Percentiles rank a stretch among this genome's conserved stretches.
Evolutionary conservation across 2,797 vertebrate species (phyloP).

Genomic region (Pyrocephalus nanus): DNA sequence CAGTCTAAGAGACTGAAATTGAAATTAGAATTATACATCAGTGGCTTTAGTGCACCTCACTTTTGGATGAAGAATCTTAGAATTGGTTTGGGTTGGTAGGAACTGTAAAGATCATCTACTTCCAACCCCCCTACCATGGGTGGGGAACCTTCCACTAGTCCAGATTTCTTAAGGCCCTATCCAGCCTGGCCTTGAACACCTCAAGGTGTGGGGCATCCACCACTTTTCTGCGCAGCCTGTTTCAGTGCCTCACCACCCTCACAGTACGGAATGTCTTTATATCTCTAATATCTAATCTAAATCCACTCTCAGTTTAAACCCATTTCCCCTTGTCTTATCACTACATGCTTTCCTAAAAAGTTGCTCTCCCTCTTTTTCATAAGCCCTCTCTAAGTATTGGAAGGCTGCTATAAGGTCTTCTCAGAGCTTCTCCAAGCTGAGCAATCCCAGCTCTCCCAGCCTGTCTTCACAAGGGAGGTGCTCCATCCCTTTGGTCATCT

Average conservation of each 20-base stretch:
- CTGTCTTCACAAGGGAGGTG: background rate
- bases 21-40: background rate
- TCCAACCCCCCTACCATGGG: background rate
- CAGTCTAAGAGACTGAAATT: background rate
- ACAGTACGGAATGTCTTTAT: background rate
- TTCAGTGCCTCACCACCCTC: background rate
- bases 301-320: background rate
- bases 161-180: background rate
- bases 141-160: background rate
- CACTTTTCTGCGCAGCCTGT: background rate
- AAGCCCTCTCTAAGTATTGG: background rate
- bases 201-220: background rate
- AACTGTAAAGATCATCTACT: background rate
- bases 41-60: background rate
- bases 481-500: background rate
- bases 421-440: background rate
- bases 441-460: background rate
- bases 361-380: background rate
- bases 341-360: background rate
- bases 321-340: background rate
- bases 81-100: background rate
- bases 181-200: background rate
- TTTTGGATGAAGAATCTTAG: background rate
- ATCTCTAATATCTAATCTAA: background rate
- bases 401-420: background rate